Evolutionary conservation across 1,140 invertebrate genomes (phyloP).

Genomic region (Thaumatotibia leucotreta): DNA sequence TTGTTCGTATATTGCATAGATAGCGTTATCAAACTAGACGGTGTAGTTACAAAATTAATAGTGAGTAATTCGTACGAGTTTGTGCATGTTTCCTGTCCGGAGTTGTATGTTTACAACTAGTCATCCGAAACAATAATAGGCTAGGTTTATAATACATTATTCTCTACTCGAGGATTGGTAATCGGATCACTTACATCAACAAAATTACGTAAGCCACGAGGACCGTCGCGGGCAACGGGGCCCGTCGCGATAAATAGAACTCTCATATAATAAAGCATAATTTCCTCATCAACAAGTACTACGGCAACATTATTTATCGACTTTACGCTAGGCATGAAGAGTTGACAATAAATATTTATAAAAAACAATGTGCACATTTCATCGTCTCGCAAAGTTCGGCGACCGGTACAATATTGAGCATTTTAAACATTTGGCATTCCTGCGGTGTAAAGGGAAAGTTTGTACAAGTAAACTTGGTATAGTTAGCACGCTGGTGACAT

Average conservation of each 20-base stretch:
- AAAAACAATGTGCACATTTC: slow-evolving; percentile 65
- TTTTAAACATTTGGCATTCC: slow-evolving; percentile 47
- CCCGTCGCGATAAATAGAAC: slow-evolving; percentile 65
- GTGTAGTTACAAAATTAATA: slow-evolving; percentile 45
- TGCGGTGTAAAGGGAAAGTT: background rate
- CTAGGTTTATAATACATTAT: slow-evolving; percentile 56
- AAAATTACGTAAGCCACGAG: slow-evolving; percentile 52
- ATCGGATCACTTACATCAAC: slow-evolving; percentile 48
- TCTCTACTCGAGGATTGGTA: slow-evolving; percentile 54
- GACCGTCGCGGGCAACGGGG: background rate
- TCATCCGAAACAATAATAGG: slow-evolving; percentile 53
- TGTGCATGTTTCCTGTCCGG: slow-evolving; percentile 65
- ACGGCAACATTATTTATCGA: slow-evolving; percentile 67
- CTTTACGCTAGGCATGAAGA: slow-evolving; percentile 60
- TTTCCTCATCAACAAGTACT: slow-evolving; percentile 68
- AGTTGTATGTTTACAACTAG: slow-evolving; percentile 57
- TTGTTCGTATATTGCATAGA: slow-evolving; percentile 63
- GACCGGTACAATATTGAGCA: slow-evolving; percentile 57
- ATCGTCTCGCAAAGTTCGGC: slow-evolving; percentile 20
- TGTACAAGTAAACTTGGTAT: background rate
- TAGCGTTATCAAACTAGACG: slow-evolving; percentile 52
- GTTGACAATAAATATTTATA: slow-evolving; percentile 52
- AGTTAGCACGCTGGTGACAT: background rate
- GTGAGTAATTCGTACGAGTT: slow-evolving; percentile 61
- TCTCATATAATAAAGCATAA: slow-evolving; percentile 69